Conservation (phyloP, 1,140 invertebrate species). For the Thrips palmi region DNA sequence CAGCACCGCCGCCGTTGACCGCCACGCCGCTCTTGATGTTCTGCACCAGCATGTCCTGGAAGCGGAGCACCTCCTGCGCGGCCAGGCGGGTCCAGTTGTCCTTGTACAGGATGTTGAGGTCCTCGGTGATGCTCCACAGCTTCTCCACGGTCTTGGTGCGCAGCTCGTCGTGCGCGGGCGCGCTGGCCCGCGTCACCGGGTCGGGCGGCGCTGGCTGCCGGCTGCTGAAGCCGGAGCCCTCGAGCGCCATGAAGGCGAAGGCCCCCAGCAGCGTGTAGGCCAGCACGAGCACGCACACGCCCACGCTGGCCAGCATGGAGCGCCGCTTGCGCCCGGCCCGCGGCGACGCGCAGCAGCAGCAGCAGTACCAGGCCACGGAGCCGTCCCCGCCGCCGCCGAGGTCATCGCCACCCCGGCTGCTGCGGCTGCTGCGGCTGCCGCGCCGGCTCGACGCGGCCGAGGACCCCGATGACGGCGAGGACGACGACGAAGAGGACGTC, state of each 20-base stretch:
- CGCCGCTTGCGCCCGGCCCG: no score
- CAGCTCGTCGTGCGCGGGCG: slow-evolving; percentile 16
- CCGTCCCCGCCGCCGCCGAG: no score
- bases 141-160: slow-evolving; percentile 47
- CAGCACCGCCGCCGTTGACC: slow-evolving; percentile 21
- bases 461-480: no score
- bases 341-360: no score
- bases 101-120: slow-evolving; percentile 82
- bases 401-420: no score
- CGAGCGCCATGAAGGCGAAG: slow-evolving; percentile 77
- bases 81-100: slow-evolving; percentile 84
- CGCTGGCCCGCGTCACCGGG: slow-evolving; percentile 1
- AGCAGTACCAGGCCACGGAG: no score
- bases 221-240: slow-evolving; percentile 33
- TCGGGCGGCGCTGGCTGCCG: slow-evolving; percentile 24
- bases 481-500: no score
- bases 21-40: slow-evolving; percentile 15
- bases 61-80: slow-evolving; percentile 64
- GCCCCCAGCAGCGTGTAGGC: slow-evolving; percentile 81
- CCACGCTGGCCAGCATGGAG: slow-evolving; percentile 23
- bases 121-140: slow-evolving; percentile 85
- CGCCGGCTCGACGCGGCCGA: no score
- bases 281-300: slow-evolving; percentile 68
- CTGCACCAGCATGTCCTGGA: slow-evolving; percentile 47
- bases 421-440: no score